Conservation (phyloP, 37 sponge, comb jelly and placozoan genomes). For the Axinella damicornis region DNA sequence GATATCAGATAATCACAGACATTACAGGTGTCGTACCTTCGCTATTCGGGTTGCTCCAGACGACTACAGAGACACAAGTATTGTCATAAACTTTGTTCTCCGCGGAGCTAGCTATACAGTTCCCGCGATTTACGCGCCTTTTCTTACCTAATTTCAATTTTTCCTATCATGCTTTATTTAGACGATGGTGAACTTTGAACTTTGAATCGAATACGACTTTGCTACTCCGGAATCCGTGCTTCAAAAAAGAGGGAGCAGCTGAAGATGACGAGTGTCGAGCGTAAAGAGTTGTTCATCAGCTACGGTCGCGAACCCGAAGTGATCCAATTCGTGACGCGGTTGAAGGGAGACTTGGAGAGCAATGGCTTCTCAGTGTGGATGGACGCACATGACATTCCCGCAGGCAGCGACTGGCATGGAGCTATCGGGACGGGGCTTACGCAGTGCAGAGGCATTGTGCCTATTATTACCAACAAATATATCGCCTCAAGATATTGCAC, state of each 20-base stretch:
- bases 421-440: constrained; percentile 69
- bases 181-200: no score
- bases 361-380: constrained; percentile 62
- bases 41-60: no score
- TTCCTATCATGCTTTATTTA: background rate
- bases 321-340: constrained; percentile 37
- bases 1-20: no score
- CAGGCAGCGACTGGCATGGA: constrained; percentile 71
- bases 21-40: no score
- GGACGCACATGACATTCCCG: constrained; percentile 58
- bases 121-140: constrained; percentile 18
- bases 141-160: background rate
- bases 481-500: constrained; percentile 56
- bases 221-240: no score
- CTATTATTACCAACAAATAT: constrained; percentile 63
- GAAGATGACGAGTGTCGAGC: background rate
- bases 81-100: no score
- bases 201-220: no score
- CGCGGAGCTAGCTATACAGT: no score
- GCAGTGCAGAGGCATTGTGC: constrained; percentile 46
- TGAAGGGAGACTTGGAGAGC: constrained; percentile 58
- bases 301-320: constrained; percentile 62
- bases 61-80: no score
- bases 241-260: background rate
- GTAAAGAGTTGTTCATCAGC: constrained; percentile 57